Evolutionary conservation across 2,113 vertebrate genomes (phyloP).

Genomic region (Leptobrachium ailaonicum): DNA sequence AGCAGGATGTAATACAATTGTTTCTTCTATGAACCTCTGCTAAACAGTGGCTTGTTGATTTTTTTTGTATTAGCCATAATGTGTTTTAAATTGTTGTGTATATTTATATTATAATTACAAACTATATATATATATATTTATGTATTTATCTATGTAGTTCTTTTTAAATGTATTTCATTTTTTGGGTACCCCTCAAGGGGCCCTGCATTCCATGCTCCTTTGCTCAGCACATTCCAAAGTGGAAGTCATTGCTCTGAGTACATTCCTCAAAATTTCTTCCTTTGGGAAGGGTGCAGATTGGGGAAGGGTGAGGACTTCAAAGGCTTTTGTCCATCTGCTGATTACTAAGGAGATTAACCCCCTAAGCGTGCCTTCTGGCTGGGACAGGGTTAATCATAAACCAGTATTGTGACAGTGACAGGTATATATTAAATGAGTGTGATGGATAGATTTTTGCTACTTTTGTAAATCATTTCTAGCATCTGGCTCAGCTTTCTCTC

Average conservation of each 20-base stretch:
- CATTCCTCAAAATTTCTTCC: conserved; percentile 35
- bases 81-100: no score
- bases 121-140: no score
- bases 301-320: conserved; percentile 32
- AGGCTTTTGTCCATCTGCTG: conserved; percentile 26
- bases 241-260: conserved; percentile 34
- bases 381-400: neutral
- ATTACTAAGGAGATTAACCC: conserved; percentile 27
- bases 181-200: conserved; percentile 40
- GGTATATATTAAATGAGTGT: neutral
- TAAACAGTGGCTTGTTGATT: no score
- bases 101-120: no score
- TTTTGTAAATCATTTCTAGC: neutral
- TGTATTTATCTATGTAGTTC: no score
- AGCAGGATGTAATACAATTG: no score
- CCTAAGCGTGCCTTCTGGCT: neutral
- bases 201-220: conserved; percentile 39
- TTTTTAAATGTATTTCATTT: conserved; percentile 10
- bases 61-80: no score
- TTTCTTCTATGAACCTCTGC: no score
- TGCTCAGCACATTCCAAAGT: conserved; percentile 7
- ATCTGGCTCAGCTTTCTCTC: neutral
- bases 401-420: neutral
- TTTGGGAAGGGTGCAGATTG: conserved; percentile 28
- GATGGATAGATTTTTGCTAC: neutral